Percentiles rank a stretch among this genome's conserved stretches.
phyloP scores from a whole-genome alignment of 1,140 invertebrate species.

The Dinoponera quadriceps region DNA sequence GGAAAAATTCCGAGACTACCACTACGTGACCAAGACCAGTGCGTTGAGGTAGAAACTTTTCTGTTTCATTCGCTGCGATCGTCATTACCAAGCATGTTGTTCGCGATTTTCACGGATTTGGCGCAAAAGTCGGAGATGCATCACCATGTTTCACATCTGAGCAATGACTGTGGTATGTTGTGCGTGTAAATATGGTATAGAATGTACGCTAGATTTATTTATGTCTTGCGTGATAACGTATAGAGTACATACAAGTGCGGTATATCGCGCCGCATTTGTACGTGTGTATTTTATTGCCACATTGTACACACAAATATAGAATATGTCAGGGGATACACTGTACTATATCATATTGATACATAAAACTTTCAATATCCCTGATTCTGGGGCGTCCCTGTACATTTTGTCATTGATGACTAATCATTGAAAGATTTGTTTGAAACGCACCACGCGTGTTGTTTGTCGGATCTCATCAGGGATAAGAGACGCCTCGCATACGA shows the following conservation, averaged over 20 bases:
- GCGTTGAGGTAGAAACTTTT: neutral
- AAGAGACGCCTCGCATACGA: neutral
- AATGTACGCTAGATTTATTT: neutral
- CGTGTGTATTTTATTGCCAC: neutral
- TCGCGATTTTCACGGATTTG: neutral
- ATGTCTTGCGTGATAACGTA: neutral
- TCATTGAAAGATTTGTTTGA: neutral
- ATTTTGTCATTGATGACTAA: neutral
- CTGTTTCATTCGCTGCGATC: neutral
- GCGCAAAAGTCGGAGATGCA: neutral
- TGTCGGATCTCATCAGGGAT: too few relatives aligned
- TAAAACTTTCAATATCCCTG: neutral
- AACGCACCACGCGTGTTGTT: too few relatives aligned
- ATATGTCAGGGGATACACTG: neutral
- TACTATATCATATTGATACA: neutral
- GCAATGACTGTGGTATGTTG: too few relatives aligned
- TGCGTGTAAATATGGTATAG: too few relatives aligned
- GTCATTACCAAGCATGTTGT: neutral
- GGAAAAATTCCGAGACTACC: slow-evolving; percentile 76
- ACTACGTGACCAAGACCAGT: slow-evolving; percentile 74
- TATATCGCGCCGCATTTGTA: neutral
- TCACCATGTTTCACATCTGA: too few relatives aligned
- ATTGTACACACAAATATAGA: neutral
- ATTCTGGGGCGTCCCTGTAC: neutral
- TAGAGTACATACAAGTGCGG: neutral